Evolutionary conservation across 2,888 invertebrate species (phyloP), one percentile per base, ranked within the genome.

Genomic region (Sarcophaga carnaria): DNA sequence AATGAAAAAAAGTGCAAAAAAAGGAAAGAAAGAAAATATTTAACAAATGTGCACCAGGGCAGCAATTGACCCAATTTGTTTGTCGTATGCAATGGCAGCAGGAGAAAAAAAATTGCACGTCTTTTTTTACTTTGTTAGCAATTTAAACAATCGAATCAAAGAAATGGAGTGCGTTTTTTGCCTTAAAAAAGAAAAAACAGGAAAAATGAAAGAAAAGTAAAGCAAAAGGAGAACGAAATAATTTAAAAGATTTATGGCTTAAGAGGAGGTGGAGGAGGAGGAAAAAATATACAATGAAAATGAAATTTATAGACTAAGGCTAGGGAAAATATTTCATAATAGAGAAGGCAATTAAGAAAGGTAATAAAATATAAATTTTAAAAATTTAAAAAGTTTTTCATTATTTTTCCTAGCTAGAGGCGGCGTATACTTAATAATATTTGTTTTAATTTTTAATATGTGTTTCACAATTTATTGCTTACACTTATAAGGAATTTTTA

Each of bases 51-150:
- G 74, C 79, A 83, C 70, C 82, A 77, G 62, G 72, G 83, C 83
- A 75, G 63, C 79, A 87, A 86, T 87, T 88, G 88, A 86, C 88
- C 88, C 66, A 85, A 82, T 84, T 88, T 87, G 75, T 70, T 60
- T 64, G 12, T 54, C 54, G 17, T 17, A 54, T 54, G 17, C 17
- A 54, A 54, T 17, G 17, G 17, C 17, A 17, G 37, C 4, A 27
- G 25, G 5, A 66, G 2, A 66, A 27, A 66, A 66, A 37, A 37
- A 10, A 37, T 37, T 37, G 37, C 37, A 37, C 37, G 37, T 0
- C 0, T 8, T 37, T 62, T n/a, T 27, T 17, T 10, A 6, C 10
- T 37, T 54, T 54, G 4, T 54, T 54, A 1, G 1, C 71, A 59
- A 14, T 6, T 47, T 14, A 14, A 25, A 37, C 20, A 25, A 71